These are phyloP conservation scores for Drosophila percnosoma DNA, from an alignment of 2,888 invertebrate species.

Conservation along the genomic window DNA sequence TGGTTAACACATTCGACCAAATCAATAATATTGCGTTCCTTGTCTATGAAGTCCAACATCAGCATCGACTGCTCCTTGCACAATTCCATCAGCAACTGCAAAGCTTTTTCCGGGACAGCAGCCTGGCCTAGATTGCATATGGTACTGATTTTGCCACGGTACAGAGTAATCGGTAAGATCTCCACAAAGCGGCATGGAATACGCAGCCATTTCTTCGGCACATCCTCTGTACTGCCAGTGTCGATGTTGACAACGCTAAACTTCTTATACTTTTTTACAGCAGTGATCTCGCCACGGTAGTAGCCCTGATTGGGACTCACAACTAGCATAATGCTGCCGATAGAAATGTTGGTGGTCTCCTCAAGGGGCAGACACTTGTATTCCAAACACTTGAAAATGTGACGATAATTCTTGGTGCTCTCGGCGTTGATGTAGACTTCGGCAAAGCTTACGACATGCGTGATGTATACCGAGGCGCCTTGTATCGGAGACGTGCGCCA, in stretches of 20 bases:
- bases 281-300: constrained; percentile 55
- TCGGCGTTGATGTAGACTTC: constrained; percentile 47
- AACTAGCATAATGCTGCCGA: constrained; percentile 50
- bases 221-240: constrained; percentile 24
- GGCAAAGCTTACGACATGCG: constrained; percentile 31
- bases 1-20: constrained; percentile 25
- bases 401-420: constrained; percentile 29
- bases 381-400: constrained; percentile 40
- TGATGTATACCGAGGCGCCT: constrained; percentile 45
- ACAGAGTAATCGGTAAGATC: constrained; percentile 45
- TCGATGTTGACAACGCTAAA: constrained; percentile 56
- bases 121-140: constrained; percentile 39
- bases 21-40: constrained; percentile 18
- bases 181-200: constrained; percentile 54
- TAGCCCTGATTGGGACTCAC: constrained; percentile 7
- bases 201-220: constrained; percentile 19
- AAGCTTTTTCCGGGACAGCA: constrained; percentile 32
- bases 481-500: constrained; percentile 33
- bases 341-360: background rate
- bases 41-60: constrained; percentile 29
- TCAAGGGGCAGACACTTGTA: constrained; percentile 36
- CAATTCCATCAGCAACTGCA: constrained; percentile 13
- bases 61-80: background rate
- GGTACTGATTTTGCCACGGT: constrained; percentile 30
- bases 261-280: background rate